Percentiles rank a stretch among this genome's conserved stretches.
These are phyloP conservation scores for Pararge aegeria DNA, from an alignment of 1,140 invertebrate genomes.

Conservation along the genomic window DNA sequence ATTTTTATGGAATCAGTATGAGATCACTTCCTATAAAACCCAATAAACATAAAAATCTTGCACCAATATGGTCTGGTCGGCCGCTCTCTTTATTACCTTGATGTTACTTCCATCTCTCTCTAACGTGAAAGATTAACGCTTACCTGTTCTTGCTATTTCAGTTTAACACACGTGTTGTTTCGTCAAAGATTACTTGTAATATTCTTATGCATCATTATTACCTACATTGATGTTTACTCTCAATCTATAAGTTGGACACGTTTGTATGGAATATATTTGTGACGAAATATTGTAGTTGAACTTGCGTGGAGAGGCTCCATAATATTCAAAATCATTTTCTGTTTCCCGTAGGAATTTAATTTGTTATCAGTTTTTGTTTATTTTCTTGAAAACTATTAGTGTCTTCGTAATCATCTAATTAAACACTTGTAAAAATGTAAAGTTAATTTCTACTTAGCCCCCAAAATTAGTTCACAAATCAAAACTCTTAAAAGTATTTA, in stretches of 20 bases:
- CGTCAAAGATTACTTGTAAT: constrained; percentile 45
- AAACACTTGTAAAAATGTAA: too few species aligned
- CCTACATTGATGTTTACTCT: background rate
- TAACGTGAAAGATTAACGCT: constrained; percentile 25
- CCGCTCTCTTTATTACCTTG: constrained; percentile 68
- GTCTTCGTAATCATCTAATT: too few species aligned
- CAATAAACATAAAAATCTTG: constrained; percentile 49
- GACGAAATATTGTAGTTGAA: too few species aligned
- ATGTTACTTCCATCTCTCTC: constrained; percentile 47
- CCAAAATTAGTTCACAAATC: too few species aligned
- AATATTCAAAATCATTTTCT: too few species aligned
- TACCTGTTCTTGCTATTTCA: constrained; percentile 52
- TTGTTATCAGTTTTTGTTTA: too few species aligned
- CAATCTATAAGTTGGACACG: background rate
- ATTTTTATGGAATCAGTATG: constrained; percentile 45
- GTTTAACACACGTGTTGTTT: constrained; percentile 56
- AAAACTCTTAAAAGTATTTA: too few species aligned
- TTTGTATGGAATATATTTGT: too few species aligned
- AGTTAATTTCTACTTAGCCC: too few species aligned
- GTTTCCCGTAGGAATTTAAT: too few species aligned
- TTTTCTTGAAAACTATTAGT: too few species aligned
- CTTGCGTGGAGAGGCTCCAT: too few species aligned
- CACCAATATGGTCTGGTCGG: constrained; percentile 50
- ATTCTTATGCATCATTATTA: background rate
- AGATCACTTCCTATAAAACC: constrained; percentile 63